phyloP scores from a whole-genome alignment of 1,140 invertebrate genomes.

The Thaumatotibia leucotreta region DNA sequence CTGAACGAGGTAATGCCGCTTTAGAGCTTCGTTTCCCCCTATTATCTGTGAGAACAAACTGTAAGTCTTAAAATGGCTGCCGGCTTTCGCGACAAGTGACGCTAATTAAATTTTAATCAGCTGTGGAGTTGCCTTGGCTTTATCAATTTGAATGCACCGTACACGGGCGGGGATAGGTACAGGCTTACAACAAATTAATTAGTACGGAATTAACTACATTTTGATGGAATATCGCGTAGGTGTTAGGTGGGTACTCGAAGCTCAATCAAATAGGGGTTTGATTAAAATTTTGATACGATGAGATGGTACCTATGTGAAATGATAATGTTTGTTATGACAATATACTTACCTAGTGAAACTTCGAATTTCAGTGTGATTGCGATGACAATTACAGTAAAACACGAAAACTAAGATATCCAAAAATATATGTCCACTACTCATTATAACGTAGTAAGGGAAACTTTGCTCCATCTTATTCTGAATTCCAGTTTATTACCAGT shows the following conservation, averaged over 20 bases:
- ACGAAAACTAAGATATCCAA: no score
- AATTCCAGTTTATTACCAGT: no score
- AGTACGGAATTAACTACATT: not conserved
- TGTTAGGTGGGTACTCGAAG: not conserved
- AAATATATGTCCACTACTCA: no score
- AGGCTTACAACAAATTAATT: not conserved
- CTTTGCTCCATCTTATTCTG: no score
- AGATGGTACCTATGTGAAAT: not conserved
- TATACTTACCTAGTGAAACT: no score
- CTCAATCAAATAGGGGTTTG: not conserved
- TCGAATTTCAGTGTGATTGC: no score
- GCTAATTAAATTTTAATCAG: slow-evolving; percentile 7
- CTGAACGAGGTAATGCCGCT: slow-evolving; percentile 31
- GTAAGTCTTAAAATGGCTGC: slow-evolving; percentile 25
- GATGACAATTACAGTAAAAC: no score
- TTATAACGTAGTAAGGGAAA: no score
- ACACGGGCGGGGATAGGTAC: not conserved
- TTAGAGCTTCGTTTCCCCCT: slow-evolving; percentile 35
- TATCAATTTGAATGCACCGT: not conserved
- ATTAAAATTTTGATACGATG: no score
- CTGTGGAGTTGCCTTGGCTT: not conserved
- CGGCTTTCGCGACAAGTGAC: slow-evolving; percentile 20
- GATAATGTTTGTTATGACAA: no score
- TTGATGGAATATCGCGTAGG: not conserved
- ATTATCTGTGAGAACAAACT: slow-evolving; percentile 34